Percentiles rank a stretch among this genome's conserved stretches.
Conservation (phyloP, 92 coral and sea anemone genomes). For the Heliopora coerulea region DNA sequence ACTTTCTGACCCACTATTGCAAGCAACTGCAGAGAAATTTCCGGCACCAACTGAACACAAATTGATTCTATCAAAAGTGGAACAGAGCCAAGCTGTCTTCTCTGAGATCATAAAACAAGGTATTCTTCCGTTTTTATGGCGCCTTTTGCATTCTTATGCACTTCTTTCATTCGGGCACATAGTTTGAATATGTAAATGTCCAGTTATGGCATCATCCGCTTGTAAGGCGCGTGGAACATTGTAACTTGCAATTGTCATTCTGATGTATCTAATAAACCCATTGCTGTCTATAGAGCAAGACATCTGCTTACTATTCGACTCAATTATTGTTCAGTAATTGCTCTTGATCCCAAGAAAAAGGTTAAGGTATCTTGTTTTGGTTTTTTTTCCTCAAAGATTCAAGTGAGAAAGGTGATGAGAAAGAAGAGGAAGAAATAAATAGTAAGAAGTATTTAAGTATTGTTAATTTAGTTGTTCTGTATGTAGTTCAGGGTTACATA, state of each 20-base stretch:
- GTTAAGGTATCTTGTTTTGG: background rate
- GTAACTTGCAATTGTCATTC: too few relatives aligned
- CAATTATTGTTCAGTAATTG: too few relatives aligned
- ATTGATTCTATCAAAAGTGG: constrained; percentile 83
- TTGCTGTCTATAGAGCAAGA: too few relatives aligned
- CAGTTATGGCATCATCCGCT: too few relatives aligned
- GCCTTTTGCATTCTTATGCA: background rate
- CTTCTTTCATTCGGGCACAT: too few relatives aligned
- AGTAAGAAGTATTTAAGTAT: background rate
- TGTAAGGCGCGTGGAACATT: too few relatives aligned
- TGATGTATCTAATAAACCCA: too few relatives aligned
- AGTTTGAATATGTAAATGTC: too few relatives aligned
- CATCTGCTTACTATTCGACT: too few relatives aligned
- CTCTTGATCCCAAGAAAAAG: too few relatives aligned
- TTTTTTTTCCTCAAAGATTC: constrained; percentile 4
- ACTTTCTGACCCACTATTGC: constrained; percentile 72
- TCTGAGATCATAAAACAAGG: constrained; percentile 57
- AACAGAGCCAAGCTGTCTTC: constrained; percentile 87
- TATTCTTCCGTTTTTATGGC: background rate
- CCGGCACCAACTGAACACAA: constrained; percentile 80
- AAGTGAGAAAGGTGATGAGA: constrained; percentile 5
- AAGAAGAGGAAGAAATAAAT: constrained; percentile 16
- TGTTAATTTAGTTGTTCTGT: too few relatives aligned
- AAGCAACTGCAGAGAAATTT: constrained; percentile 43
- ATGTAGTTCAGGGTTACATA: too few relatives aligned